Evolutionary conservation across 2,113 vertebrate genomes (phyloP).

Genomic region (Quiscalus mexicanus): DNA sequence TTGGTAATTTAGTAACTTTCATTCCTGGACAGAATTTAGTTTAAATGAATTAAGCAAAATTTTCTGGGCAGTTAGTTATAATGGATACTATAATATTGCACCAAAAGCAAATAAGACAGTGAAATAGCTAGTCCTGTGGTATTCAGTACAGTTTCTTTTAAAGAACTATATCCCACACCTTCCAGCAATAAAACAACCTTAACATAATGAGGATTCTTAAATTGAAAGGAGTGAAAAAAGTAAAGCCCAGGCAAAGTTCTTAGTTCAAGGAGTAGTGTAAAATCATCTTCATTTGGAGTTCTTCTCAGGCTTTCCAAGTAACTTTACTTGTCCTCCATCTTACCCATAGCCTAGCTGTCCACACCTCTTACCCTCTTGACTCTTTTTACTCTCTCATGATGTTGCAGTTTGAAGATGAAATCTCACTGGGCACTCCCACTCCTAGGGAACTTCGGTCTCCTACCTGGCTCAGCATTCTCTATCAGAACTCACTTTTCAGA

Average conservation of each 20-base stretch:
- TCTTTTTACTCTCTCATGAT: not conserved
- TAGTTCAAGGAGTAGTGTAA: not conserved
- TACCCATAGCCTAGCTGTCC: not conserved
- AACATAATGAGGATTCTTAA: not conserved
- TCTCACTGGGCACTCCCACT: not conserved
- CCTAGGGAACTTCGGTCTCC: not conserved
- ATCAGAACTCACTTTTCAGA: not conserved
- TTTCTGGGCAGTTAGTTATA: constrained; percentile 8
- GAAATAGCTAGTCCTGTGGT: not conserved
- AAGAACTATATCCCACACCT: not conserved
- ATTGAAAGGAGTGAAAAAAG: not conserved
- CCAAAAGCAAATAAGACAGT: not conserved
- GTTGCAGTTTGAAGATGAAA: not conserved
- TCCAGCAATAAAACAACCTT: not conserved
- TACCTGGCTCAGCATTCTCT: not conserved
- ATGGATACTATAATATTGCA: not conserved
- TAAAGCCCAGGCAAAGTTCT: not conserved
- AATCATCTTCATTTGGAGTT: not conserved
- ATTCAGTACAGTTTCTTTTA: not conserved
- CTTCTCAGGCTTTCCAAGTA: not conserved
- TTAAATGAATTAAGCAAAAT: constrained; percentile 36
- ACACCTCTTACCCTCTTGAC: not conserved
- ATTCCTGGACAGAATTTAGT: constrained; percentile 15
- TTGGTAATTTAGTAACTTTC: constrained; percentile 46
- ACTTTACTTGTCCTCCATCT: not conserved